Conservation (phyloP, 2,888 invertebrate species). For the Pyrgus malvae region DNA sequence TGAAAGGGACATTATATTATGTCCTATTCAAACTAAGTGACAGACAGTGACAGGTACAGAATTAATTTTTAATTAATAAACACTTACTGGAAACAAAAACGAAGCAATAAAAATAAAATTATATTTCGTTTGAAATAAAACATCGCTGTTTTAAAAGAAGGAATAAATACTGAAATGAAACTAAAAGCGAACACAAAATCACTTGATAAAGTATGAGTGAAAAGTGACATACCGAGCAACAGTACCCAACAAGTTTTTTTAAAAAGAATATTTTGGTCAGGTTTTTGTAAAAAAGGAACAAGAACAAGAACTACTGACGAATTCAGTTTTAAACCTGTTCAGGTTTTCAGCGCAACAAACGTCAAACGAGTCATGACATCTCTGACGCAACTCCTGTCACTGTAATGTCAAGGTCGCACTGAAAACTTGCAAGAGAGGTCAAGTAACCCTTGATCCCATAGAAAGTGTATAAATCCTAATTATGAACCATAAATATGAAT, state of each 20-base stretch:
- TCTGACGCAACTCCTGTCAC: conserved; percentile 33
- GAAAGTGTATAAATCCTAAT: conserved; percentile 1
- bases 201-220: too few species aligned
- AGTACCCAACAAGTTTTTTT: too few species aligned
- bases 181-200: too few species aligned
- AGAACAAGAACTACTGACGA: background rate
- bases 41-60: conserved; percentile 14
- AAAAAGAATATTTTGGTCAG: too few species aligned
- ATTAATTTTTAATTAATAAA: conserved; percentile 9
- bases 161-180: too few species aligned
- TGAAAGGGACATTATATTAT: background rate
- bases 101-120: conserved; percentile 1
- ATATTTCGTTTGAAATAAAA: background rate
- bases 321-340: background rate
- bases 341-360: background rate
- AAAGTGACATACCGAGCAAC: too few species aligned
- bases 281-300: too few species aligned
- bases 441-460: conserved; percentile 3
- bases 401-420: conserved; percentile 40
- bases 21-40: conserved; percentile 5
- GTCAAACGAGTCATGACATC: conserved; percentile 31
- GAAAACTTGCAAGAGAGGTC: conserved; percentile 12
- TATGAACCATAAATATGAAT: background rate
- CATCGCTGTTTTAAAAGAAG: too few species aligned
- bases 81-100: background rate